Evolutionary conservation across 2,797 vertebrate species (phyloP).

Genomic region (Thaleichthys pacificus): DNA sequence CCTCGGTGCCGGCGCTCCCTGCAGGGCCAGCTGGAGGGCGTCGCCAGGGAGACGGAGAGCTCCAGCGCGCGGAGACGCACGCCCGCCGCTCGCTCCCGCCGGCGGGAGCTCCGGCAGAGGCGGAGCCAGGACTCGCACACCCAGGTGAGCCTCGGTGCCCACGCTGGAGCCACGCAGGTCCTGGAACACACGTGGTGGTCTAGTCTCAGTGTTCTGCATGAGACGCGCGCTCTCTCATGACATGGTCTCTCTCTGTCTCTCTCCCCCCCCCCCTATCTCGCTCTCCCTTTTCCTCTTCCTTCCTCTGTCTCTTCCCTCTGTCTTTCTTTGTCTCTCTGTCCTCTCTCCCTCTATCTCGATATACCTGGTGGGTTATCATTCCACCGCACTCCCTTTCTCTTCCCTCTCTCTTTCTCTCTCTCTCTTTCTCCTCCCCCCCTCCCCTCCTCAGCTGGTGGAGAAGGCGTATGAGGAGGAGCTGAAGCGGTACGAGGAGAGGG

Average conservation of each 20-base stretch:
- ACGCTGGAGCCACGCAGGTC: not conserved
- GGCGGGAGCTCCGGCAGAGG: conserved; percentile 56
- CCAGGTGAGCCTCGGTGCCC: conserved; percentile 34
- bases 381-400: too few species aligned
- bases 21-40: conserved; percentile 49
- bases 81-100: conserved; percentile 37
- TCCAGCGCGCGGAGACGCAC: conserved; percentile 40
- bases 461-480: conserved; percentile 80
- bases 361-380: too few species aligned
- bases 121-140: conserved; percentile 46
- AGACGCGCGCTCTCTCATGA: not conserved
- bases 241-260: not conserved
- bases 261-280: not conserved
- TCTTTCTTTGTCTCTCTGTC: too few species aligned
- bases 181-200: too few species aligned
- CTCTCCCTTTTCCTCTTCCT: too few species aligned
- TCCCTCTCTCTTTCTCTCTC: too few species aligned
- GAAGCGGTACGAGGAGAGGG: conserved; percentile 74
- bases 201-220: not conserved
- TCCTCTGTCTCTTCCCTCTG: too few species aligned
- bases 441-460: conserved; percentile 58
- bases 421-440: too few species aligned
- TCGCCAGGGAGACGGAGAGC: conserved; percentile 40
- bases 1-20: conserved; percentile 42
- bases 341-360: too few species aligned